These are phyloP conservation scores for Triops cancriformis DNA, from an alignment of 1,140 invertebrate genomes.

Conservation along the genomic window DNA sequence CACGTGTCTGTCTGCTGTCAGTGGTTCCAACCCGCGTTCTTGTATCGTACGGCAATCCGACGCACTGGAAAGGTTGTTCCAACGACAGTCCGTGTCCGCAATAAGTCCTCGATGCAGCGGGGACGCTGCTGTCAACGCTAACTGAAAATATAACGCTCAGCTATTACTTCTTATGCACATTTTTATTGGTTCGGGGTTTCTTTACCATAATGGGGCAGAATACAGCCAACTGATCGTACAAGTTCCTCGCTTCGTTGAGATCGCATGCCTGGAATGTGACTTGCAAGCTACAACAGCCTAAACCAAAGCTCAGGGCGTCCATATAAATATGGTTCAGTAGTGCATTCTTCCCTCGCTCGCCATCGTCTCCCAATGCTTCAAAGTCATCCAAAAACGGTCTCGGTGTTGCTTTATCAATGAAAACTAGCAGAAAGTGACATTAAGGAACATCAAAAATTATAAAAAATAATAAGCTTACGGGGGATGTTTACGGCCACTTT, in stretches of 20 bases:
- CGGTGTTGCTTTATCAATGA: constrained; percentile 71
- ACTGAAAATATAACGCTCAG: too few species aligned
- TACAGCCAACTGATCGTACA: constrained; percentile 92
- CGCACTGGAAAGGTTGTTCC: too few species aligned
- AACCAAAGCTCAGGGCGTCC: constrained; percentile 99
- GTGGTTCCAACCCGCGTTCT: constrained; percentile 74
- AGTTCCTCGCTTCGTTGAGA: too few species aligned
- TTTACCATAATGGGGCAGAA: constrained; percentile 93
- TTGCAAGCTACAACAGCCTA: constrained; percentile 97
- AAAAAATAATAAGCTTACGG: constrained; percentile 49
- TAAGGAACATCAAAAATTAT: constrained; percentile 28
- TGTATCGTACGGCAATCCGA: too few species aligned
- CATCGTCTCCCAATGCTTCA: constrained; percentile 48
- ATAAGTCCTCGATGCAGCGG: too few species aligned
- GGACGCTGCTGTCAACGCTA: too few species aligned
- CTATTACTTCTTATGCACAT: too few species aligned
- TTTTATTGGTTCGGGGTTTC: too few species aligned
- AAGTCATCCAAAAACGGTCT: constrained; percentile 67
- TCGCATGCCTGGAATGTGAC: constrained; percentile 95
- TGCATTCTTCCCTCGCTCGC: constrained; percentile 52
- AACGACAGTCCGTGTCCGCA: too few species aligned
- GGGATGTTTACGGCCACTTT: constrained; percentile 96
- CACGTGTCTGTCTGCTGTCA: constrained; percentile 65
- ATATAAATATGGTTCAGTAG: constrained; percentile 83
- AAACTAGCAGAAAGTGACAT: constrained; percentile 67